Evolutionary conservation across 2,113 vertebrate species (phyloP).

Genomic region (Phalacrocorax aristotelis): DNA sequence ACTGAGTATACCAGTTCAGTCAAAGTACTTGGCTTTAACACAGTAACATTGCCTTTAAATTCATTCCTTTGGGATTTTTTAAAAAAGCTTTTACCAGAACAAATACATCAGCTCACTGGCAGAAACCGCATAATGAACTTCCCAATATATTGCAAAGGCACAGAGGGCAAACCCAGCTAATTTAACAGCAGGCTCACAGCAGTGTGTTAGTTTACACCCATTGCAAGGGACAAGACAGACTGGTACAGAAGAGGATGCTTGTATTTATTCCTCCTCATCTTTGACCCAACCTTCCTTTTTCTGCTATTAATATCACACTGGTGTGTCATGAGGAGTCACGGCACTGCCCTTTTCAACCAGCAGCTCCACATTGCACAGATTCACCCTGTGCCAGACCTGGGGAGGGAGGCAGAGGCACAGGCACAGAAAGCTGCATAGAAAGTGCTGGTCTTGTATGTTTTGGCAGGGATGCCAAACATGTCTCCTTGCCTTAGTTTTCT

Average conservation of each 20-base stretch:
- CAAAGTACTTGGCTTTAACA: neutral
- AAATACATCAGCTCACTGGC: neutral
- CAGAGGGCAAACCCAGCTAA: neutral
- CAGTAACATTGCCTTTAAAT: neutral
- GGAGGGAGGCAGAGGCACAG: neutral
- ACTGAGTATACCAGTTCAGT: neutral
- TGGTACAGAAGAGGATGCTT: neutral
- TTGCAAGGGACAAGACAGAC: neutral
- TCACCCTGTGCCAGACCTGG: neutral
- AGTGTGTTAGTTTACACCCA: neutral
- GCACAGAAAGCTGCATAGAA: neutral
- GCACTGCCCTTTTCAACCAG: neutral
- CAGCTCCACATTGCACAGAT: neutral
- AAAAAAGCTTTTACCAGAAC: neutral
- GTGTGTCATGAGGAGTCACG: neutral
- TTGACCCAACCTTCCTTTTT: neutral
- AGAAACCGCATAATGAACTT: neutral
- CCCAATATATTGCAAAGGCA: neutral
- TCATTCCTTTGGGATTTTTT: neutral
- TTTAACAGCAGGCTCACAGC: neutral
- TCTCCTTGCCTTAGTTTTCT: neutral
- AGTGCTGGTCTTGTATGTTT: neutral
- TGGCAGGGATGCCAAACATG: neutral
- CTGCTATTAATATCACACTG: neutral
- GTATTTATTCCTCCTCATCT: neutral